These are phyloP conservation scores for Trematocara marginatum DNA, from an alignment of 2,113 vertebrate genomes.

Conservation along the genomic window DNA sequence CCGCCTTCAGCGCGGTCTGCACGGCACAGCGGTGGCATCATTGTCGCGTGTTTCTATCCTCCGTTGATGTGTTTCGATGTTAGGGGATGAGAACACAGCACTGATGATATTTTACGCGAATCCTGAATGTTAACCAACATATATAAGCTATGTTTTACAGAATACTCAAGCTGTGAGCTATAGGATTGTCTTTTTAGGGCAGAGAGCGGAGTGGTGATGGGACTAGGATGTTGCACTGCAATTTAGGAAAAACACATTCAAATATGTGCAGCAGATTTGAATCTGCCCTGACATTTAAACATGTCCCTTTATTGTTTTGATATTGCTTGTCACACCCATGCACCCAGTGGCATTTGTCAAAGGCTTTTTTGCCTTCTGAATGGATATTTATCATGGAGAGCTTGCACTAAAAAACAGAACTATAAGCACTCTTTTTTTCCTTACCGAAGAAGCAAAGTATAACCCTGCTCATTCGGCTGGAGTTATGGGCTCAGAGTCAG, in stretches of 20 bases:
- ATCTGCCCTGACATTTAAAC: background rate
- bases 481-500: background rate
- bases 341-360: background rate
- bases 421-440: background rate
- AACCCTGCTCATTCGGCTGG: background rate
- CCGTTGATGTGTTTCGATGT: background rate
- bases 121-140: background rate
- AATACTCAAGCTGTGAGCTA: background rate
- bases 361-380: background rate
- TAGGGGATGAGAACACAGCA: background rate
- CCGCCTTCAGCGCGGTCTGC: background rate
- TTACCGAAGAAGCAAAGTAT: background rate
- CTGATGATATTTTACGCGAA: background rate
- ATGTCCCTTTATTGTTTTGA: background rate
- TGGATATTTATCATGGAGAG: background rate
- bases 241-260: background rate
- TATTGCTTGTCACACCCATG: background rate
- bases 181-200: background rate
- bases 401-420: background rate
- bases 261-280: background rate
- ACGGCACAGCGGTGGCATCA: conserved; percentile 8
- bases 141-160: background rate
- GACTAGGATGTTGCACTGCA: background rate
- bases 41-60: conserved; percentile 9
- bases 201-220: background rate